Evolutionary conservation across 2,888 invertebrate genomes (phyloP).

Genomic region (Drosophila pullipes): DNA sequence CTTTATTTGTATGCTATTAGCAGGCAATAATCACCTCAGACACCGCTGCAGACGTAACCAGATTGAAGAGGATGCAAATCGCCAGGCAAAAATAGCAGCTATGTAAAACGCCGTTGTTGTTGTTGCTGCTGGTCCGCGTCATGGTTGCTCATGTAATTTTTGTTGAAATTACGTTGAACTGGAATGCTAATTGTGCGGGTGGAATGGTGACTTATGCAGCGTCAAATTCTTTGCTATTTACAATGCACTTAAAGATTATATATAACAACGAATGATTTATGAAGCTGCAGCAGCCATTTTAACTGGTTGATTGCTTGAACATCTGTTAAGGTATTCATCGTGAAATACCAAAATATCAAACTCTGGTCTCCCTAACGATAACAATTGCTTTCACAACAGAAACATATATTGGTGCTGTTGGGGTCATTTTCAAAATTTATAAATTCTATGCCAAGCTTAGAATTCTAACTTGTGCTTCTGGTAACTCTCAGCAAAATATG

Average conservation of each 20-base stretch:
- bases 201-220: background rate
- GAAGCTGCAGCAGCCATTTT: slow-evolving; percentile 56
- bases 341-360: background rate
- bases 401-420: slow-evolving; percentile 83
- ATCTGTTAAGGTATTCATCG: slow-evolving; percentile 40
- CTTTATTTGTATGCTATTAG: background rate
- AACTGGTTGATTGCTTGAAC: slow-evolving; percentile 57
- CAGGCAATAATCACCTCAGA: slow-evolving; percentile 41
- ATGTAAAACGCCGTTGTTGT: slow-evolving; percentile 11
- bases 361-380: slow-evolving; percentile 22
- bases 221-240: slow-evolving; percentile 16
- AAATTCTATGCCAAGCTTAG: slow-evolving; percentile 85
- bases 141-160: slow-evolving; percentile 25
- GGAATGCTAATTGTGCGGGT: slow-evolving; percentile 12
- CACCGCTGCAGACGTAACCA: slow-evolving; percentile 15
- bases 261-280: slow-evolving; percentile 42
- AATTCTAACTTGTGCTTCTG: slow-evolving; percentile 96
- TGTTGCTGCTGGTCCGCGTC: slow-evolving; percentile 22
- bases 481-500: slow-evolving; percentile 92
- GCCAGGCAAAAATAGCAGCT: slow-evolving; percentile 23
- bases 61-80: slow-evolving; percentile 29
- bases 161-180: slow-evolving; percentile 4
- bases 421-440: slow-evolving; percentile 90
- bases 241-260: slow-evolving; percentile 9
- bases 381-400: background rate